Evolutionary conservation across 1,140 invertebrate genomes (phyloP).

Genomic region (Ceratina australensis): DNA sequence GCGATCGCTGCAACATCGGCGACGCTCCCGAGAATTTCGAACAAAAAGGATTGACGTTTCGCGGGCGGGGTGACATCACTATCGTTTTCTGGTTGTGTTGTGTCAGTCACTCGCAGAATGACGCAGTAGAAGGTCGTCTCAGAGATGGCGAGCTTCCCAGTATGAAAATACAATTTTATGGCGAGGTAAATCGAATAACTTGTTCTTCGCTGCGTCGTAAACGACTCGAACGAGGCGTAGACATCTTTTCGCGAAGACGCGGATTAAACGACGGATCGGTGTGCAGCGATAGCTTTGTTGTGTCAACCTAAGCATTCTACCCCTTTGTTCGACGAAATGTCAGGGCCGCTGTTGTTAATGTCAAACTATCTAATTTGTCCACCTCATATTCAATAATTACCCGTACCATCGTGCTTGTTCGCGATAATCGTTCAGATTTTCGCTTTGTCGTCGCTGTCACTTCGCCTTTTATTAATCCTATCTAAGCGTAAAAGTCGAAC

Average conservation of each 20-base stretch:
- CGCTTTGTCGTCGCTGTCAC: background rate
- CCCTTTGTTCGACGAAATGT: conserved; percentile 41
- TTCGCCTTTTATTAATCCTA: conserved; percentile 43
- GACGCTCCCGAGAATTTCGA: conserved; percentile 27
- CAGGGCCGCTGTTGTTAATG: conserved; percentile 30
- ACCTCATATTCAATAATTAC: background rate
- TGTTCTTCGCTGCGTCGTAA: background rate
- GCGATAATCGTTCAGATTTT: background rate
- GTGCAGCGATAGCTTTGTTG: conserved; percentile 19
- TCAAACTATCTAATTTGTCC: background rate
- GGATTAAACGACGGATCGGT: background rate
- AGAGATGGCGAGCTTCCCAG: conserved; percentile 65
- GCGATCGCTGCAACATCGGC: background rate
- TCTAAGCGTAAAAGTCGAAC: conserved; percentile 57
- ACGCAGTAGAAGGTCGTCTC: conserved; percentile 73
- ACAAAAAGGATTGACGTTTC: conserved; percentile 52
- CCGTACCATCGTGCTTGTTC: background rate
- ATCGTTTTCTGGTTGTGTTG: conserved; percentile 61
- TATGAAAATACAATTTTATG: conserved; percentile 68
- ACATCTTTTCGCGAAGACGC: background rate
- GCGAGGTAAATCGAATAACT: conserved; percentile 61
- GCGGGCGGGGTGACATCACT: conserved; percentile 67
- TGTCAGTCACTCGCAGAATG: conserved; percentile 74
- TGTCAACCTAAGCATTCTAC: conserved; percentile 15
- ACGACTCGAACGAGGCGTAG: background rate